Evolutionary conservation across 2,113 vertebrate species (phyloP).

Genomic region (Planiliza haematocheilus): DNA sequence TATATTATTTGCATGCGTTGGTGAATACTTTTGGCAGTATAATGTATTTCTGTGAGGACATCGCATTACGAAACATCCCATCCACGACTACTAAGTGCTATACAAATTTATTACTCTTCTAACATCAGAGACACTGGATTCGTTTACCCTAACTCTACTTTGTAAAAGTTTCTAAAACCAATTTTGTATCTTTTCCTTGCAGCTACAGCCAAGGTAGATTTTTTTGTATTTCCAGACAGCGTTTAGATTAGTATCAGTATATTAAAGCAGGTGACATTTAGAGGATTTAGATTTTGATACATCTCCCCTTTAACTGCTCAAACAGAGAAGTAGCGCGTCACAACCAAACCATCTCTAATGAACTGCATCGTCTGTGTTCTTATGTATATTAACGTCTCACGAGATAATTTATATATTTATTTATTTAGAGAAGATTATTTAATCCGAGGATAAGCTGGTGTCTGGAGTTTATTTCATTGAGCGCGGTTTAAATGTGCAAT

Average conservation of each 20-base stretch:
- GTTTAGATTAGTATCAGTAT: conserved; percentile 48
- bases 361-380: conserved; percentile 4
- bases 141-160: conserved; percentile 63
- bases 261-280: conserved; percentile 27
- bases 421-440: conserved; percentile 67
- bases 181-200: conserved; percentile 77
- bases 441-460: conserved; percentile 37
- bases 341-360: conserved; percentile 1
- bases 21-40: no score
- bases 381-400: conserved; percentile 22
- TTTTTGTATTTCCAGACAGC: conserved; percentile 69
- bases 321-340: conserved; percentile 7
- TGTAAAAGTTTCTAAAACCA: conserved; percentile 75
- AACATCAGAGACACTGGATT: conserved; percentile 39
- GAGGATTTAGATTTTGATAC: conserved; percentile 65
- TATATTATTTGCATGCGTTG: no score
- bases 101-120: conserved; percentile 25
- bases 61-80: conserved; percentile 11
- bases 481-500: conserved; percentile 68
- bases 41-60: neutral
- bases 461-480: conserved; percentile 37
- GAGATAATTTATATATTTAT: conserved; percentile 58
- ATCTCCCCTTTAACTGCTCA: conserved; percentile 40
- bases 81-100: conserved; percentile 49
- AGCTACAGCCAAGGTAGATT: conserved; percentile 46